Evolutionary conservation across 2,113 vertebrate genomes (phyloP).

Genomic region (Australoheros scitulus): DNA sequence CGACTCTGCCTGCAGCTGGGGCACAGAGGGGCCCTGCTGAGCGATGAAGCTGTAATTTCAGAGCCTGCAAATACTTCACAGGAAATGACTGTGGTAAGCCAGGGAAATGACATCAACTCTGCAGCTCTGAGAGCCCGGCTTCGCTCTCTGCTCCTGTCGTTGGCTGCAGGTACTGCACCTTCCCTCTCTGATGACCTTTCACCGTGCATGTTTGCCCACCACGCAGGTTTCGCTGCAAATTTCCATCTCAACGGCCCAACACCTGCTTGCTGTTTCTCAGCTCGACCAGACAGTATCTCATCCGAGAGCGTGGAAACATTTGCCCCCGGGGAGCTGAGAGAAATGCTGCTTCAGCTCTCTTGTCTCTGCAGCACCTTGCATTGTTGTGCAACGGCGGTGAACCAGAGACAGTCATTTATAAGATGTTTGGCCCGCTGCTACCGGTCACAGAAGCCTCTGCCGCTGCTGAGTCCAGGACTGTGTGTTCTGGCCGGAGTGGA

Average conservation of each 20-base stretch:
- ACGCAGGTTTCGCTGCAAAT: constrained; percentile 20
- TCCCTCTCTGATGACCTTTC: constrained; percentile 20
- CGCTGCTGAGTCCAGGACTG: constrained; percentile 24
- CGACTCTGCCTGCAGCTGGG: constrained; percentile 54
- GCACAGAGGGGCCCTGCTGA: constrained; percentile 21
- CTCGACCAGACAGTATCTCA: constrained; percentile 44
- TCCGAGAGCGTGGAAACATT: constrained; percentile 6
- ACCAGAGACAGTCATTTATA: constrained; percentile 32
- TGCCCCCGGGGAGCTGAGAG: constrained; percentile 17
- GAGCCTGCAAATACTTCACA: constrained; percentile 75
- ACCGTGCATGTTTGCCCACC: neutral
- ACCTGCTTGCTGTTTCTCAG: constrained; percentile 45
- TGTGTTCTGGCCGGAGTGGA: constrained; percentile 10
- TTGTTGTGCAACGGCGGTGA: constrained; percentile 33
- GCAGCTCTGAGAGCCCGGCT: neutral
- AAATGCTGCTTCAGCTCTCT: constrained; percentile 25
- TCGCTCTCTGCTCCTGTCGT: neutral
- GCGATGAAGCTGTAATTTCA: constrained; percentile 71
- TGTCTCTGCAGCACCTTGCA: constrained; percentile 36
- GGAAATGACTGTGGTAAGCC: constrained; percentile 81
- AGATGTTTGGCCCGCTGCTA: constrained; percentile 42
- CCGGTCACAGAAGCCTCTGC: constrained; percentile 17
- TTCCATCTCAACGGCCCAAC: constrained; percentile 40
- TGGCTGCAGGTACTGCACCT: neutral
- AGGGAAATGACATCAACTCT: constrained; percentile 70